Conservation (phyloP, 2,113 vertebrate genomes). For the Vidua macroura region DNA sequence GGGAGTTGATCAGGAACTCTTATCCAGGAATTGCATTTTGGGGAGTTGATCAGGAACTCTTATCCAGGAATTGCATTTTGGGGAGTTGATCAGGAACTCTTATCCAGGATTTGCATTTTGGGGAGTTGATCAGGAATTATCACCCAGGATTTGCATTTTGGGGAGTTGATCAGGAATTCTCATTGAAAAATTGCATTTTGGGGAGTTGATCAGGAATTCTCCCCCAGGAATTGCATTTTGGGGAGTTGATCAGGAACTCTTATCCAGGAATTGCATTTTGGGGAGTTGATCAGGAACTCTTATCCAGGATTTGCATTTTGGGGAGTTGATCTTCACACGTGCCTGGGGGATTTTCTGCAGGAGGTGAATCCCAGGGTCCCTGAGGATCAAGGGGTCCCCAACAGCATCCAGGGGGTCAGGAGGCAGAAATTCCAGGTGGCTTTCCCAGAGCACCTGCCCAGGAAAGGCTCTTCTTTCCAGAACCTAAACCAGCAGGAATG, state of each 20-base stretch:
- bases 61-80: not conserved
- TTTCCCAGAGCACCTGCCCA: not conserved
- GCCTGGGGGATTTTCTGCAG: not conserved
- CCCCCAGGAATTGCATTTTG: not conserved
- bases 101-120: too few relatives aligned
- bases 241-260: fast-evolving
- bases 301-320: not conserved
- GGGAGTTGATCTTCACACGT: fast-evolving
- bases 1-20: fast-evolving
- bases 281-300: not conserved
- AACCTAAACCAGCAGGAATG: not conserved
- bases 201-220: fast-evolving
- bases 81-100: not conserved
- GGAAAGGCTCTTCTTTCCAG: not conserved
- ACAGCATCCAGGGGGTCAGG: not conserved
- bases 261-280: not conserved
- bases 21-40: not conserved
- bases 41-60: not conserved
- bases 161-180: fast-evolving
- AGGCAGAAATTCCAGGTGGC: not conserved
- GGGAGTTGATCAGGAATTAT: not conserved
- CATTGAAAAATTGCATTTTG: not conserved
- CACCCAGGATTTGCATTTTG: not conserved
- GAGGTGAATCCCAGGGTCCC: not conserved
- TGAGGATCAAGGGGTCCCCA: not conserved